Conservation (phyloP, 1,140 invertebrate species). For the Drosophila ficusphila region DNA sequence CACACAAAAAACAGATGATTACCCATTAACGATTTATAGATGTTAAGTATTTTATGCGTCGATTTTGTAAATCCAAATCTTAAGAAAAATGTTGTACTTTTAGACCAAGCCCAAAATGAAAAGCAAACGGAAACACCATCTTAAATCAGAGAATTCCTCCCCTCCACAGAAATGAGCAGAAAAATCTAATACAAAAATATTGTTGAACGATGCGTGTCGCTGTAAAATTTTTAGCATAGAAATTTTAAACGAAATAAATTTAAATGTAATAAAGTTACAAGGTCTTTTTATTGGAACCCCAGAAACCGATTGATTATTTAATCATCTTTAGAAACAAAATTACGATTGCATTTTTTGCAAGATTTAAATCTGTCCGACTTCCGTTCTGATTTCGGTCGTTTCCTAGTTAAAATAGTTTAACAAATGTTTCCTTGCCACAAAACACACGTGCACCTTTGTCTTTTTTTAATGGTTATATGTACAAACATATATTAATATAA, state of each 20-base stretch:
- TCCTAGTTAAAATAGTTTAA: too few species aligned
- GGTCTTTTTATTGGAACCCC: too few species aligned
- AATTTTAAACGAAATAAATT: constrained; percentile 78
- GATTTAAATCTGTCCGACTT: too few species aligned
- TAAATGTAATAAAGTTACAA: constrained; percentile 59
- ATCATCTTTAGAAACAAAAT: too few species aligned
- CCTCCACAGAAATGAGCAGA: constrained; percentile 29
- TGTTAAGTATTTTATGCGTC: constrained; percentile 76
- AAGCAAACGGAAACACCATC: constrained; percentile 14
- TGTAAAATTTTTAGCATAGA: constrained; percentile 79
- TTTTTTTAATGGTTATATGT: constrained; percentile 19
- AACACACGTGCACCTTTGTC: neutral
- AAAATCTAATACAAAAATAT: constrained; percentile 54
- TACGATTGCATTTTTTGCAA: neutral
- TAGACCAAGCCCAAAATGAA: constrained; percentile 44
- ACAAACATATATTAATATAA: constrained; percentile 47
- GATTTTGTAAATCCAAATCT: constrained; percentile 68
- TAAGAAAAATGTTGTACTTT: constrained; percentile 56
- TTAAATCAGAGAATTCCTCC: constrained; percentile 9
- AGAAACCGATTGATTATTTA: too few species aligned
- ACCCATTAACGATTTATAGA: constrained; percentile 49
- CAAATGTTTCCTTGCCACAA: too few species aligned
- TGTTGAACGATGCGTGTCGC: constrained; percentile 80
- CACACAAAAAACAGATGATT: constrained; percentile 39
- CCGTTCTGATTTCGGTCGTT: too few species aligned